Evolutionary conservation across 2,888 invertebrate genomes (phyloP).

Genomic region (Herminia tarsipennalis): DNA sequence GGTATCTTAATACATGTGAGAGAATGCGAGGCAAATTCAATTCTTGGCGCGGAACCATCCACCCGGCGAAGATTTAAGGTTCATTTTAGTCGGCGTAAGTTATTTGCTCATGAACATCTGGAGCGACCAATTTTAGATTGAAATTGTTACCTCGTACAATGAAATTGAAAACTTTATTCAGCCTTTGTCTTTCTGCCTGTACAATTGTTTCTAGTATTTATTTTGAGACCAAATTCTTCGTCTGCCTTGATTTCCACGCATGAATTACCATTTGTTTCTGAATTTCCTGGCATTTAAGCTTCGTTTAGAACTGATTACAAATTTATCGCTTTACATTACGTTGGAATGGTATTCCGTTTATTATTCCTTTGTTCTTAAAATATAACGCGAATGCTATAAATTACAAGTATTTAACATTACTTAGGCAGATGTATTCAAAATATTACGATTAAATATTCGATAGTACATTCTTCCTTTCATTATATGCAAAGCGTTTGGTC

Average conservation of each 20-base stretch:
- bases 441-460: constrained; percentile 47
- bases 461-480: constrained; percentile 57
- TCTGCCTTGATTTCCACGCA: constrained; percentile 1
- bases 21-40: constrained; percentile 72
- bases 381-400: too few species aligned
- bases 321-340: too few species aligned
- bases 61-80: constrained; percentile 75
- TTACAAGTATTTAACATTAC: too few species aligned
- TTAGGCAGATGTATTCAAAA: constrained; percentile 32
- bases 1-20: constrained; percentile 49
- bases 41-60: constrained; percentile 75
- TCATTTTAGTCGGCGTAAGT: constrained; percentile 77
- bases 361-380: too few species aligned
- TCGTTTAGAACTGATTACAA: too few species aligned
- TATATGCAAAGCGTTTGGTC: constrained; percentile 49
- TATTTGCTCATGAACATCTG: constrained; percentile 81
- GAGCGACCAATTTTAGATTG: constrained; percentile 71
- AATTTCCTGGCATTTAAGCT: background rate
- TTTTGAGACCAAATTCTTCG: constrained; percentile 9
- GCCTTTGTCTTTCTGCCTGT: constrained; percentile 34
- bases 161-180: constrained; percentile 62
- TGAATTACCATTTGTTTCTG: constrained; percentile 3
- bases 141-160: constrained; percentile 65
- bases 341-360: too few species aligned
- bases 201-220: constrained; percentile 27